phyloP scores from a whole-genome alignment of 92 coral and sea anemone genomes.

The Siderastrea siderea region DNA sequence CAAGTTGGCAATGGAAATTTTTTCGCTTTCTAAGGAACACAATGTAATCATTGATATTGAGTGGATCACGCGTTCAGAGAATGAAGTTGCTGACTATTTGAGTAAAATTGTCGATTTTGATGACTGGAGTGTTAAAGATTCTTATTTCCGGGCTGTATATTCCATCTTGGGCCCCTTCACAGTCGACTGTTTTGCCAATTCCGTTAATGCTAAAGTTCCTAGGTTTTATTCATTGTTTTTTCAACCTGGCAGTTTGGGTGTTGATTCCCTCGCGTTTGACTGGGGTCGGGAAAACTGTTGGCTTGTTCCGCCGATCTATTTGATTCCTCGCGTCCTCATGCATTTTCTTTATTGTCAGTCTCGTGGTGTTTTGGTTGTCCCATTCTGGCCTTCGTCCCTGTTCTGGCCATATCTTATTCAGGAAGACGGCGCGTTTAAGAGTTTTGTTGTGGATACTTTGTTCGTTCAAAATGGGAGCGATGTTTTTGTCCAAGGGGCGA shows the following conservation, averaged over 20 bases:
- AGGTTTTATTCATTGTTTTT: conserved; percentile 56
- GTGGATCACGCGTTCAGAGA: conserved; percentile 65
- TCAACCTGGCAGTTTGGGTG: conserved; percentile 56
- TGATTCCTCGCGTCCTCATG: conserved; percentile 33
- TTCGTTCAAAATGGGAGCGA: too few relatives aligned
- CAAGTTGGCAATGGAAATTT: conserved; percentile 5
- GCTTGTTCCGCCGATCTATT: conserved; percentile 65
- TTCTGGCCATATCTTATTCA: conserved; percentile 37
- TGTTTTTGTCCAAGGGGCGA: too few relatives aligned
- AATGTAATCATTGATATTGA: not conserved
- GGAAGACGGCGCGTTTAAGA: conserved; percentile 13
- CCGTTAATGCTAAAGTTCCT: conserved; percentile 43
- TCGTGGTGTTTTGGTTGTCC: conserved; percentile 41
- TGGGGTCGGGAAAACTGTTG: conserved; percentile 66
- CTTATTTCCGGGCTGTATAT: conserved; percentile 28
- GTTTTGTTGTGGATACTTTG: too few relatives aligned
- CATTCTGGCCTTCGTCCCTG: conserved; percentile 24
- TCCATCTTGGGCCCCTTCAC: conserved; percentile 59
- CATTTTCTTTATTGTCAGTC: conserved; percentile 32
- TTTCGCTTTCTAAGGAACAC: not conserved
- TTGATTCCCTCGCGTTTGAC: conserved; percentile 58
- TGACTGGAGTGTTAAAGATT: conserved; percentile 44
- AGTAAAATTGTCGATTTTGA: too few relatives aligned
- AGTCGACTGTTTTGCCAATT: conserved; percentile 68
- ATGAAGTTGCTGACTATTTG: conserved; percentile 44